Conservation (phyloP, 2,113 vertebrate genomes). For the Regulus satrapa region DNA sequence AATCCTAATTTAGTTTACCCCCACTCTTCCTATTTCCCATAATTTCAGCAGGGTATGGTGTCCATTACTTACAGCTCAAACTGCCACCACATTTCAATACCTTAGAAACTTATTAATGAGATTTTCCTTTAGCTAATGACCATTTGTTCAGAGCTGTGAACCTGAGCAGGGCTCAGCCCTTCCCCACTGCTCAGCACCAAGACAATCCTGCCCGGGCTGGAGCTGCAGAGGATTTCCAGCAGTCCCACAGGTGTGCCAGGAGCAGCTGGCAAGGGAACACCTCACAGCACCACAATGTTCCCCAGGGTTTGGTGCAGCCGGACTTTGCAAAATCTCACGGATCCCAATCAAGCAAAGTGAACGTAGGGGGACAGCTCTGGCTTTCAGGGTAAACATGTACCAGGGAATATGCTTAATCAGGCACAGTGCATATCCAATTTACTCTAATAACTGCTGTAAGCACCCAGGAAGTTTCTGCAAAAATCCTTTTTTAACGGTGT, state of each 20-base stretch:
- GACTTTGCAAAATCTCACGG: neutral
- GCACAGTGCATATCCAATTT: neutral
- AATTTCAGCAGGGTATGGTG: neutral
- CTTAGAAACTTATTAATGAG: neutral
- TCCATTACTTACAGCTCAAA: neutral
- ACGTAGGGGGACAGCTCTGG: neutral
- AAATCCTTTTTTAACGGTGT: neutral
- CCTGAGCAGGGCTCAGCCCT: neutral
- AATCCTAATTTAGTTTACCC: neutral
- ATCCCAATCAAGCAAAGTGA: neutral
- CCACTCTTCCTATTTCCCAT: neutral
- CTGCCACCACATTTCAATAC: neutral
- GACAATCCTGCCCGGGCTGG: accelerated
- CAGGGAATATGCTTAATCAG: neutral
- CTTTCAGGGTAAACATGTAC: neutral
- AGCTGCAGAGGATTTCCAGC: neutral
- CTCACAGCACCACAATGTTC: accelerated
- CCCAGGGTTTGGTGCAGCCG: neutral
- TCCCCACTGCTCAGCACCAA: neutral
- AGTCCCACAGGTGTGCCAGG: accelerated
- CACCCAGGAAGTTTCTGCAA: neutral
- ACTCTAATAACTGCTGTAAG: neutral
- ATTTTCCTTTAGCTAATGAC: neutral
- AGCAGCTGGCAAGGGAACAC: too few relatives aligned
- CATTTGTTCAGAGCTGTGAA: neutral